Evolutionary conservation across 2,888 invertebrate genomes (phyloP).

Genomic region (Melanargia galathea): DNA sequence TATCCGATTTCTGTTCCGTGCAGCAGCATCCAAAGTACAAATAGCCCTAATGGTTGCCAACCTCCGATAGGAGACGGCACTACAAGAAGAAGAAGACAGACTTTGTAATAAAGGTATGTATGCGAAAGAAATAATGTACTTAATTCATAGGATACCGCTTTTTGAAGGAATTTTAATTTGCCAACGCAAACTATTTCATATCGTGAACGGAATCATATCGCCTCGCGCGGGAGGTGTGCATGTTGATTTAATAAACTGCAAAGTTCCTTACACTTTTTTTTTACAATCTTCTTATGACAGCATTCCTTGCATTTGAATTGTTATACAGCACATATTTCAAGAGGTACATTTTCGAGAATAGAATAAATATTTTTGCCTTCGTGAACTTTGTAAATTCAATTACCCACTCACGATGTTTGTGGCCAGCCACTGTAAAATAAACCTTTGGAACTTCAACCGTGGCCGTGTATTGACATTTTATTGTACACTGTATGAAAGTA

Average conservation of each 20-base stretch:
- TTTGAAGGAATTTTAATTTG: too few species aligned
- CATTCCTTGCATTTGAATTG: neutral
- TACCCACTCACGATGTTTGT: constrained; percentile 54
- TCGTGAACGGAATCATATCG: too few species aligned
- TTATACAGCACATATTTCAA: constrained; percentile 23
- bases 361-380: constrained; percentile 56
- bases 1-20: too few species aligned
- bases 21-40: too few species aligned
- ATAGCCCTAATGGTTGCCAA: too few species aligned
- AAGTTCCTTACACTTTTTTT: neutral
- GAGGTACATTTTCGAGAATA: constrained; percentile 25
- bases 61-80: too few species aligned
- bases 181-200: too few species aligned
- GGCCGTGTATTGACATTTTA: constrained; percentile 55
- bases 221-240: neutral
- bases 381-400: constrained; percentile 69
- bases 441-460: constrained; percentile 58
- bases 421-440: constrained; percentile 65
- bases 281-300: neutral
- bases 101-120: too few species aligned
- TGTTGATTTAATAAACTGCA: neutral
- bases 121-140: too few species aligned
- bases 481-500: constrained; percentile 19
- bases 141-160: too few species aligned
- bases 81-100: too few species aligned